phyloP scores from a whole-genome alignment of 2,888 invertebrate genomes.

The Trissolcus japonicus region DNA sequence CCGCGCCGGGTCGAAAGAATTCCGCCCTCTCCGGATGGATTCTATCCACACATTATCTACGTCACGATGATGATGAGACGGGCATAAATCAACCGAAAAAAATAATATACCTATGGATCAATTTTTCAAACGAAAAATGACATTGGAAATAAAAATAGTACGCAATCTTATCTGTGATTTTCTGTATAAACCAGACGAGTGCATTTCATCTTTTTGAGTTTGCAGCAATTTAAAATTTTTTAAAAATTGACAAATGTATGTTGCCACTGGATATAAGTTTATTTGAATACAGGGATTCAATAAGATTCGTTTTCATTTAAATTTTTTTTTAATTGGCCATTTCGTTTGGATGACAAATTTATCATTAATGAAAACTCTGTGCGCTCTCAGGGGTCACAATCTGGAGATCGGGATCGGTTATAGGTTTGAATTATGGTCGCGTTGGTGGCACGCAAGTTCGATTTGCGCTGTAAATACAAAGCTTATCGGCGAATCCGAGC shows the following conservation, averaged over 20 bases:
- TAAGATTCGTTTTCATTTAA: no score
- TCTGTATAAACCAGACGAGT: no score
- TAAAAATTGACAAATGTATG: no score
- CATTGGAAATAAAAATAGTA: background rate
- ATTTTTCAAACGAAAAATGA: background rate
- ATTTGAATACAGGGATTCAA: no score
- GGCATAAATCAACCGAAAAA: slow-evolving; percentile 47
- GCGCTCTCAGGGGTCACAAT: slow-evolving; percentile 1
- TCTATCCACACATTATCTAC: slow-evolving; percentile 51
- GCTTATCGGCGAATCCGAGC: slow-evolving; percentile 54
- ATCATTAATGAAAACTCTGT: slow-evolving; percentile 35
- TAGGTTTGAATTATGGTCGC: slow-evolving; percentile 49
- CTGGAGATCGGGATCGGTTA: slow-evolving; percentile 35
- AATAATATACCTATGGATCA: background rate
- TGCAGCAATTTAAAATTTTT: no score
- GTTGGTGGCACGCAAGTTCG: slow-evolving; percentile 52
- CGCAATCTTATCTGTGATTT: background rate
- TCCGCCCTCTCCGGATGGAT: slow-evolving; percentile 52
- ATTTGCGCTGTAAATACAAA: slow-evolving; percentile 56
- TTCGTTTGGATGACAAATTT: slow-evolving; percentile 30
- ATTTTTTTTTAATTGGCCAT: slow-evolving; percentile 17
- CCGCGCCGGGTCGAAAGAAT: slow-evolving; percentile 53
- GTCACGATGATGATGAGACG: slow-evolving; percentile 47
- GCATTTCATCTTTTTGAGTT: no score
- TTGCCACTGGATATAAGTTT: no score